Percentiles rank a stretch among this genome's conserved stretches.
phyloP scores from a whole-genome alignment of 2,888 invertebrate genomes.

The Aethes cnicana region DNA sequence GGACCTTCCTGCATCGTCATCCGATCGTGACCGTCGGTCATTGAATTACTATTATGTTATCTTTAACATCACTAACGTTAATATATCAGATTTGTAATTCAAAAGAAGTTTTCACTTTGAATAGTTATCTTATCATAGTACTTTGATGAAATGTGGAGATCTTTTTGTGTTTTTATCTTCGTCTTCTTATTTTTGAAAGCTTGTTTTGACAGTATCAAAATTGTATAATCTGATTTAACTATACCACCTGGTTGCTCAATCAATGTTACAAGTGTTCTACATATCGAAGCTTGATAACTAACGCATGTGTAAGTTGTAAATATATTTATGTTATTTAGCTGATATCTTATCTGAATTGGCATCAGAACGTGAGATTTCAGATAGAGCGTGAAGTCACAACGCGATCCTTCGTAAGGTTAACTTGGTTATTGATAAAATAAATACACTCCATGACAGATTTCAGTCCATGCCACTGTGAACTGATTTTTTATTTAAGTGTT shows the following conservation, averaged over 20 bases:
- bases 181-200: background rate
- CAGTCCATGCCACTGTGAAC: too few relatives aligned
- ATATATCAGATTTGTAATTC: conserved; percentile 13
- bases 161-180: background rate
- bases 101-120: conserved; percentile 8
- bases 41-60: conserved; percentile 11
- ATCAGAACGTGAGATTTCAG: conserved; percentile 5
- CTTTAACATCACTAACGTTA: conserved; percentile 16
- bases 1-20: conserved; percentile 9
- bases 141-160: background rate
- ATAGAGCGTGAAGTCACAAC: background rate
- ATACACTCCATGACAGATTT: too few relatives aligned
- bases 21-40: conserved; percentile 9
- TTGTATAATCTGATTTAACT: too few relatives aligned
- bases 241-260: too few relatives aligned
- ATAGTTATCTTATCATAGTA: background rate
- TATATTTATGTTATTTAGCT: too few relatives aligned
- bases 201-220: background rate
- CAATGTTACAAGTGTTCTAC: too few relatives aligned
- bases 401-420: conserved; percentile 6
- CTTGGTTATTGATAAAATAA: conserved; percentile 28
- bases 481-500: too few relatives aligned
- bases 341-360: background rate
- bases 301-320: too few relatives aligned
- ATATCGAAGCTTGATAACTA: too few relatives aligned